A percentile compares a stretch with the other conserved stretches of the same genome.
Evolutionary conservation across 2,888 invertebrate species (phyloP).

Genomic region (Meteorus cinctellus): DNA sequence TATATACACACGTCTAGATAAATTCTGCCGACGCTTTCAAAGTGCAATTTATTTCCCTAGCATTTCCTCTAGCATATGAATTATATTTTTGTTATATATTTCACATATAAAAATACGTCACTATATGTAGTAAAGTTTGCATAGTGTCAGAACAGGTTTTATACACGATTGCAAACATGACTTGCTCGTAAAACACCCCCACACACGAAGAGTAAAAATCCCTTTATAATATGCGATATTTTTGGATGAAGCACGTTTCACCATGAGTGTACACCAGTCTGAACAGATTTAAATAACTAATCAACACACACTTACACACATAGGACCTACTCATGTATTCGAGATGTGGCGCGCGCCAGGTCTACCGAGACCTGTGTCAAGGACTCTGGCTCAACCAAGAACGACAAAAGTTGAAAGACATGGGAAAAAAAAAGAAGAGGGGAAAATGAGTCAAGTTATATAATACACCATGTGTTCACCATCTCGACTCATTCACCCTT

Average conservation of each 20-base stretch:
- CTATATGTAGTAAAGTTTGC: conserved; percentile 6
- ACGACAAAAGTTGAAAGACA: conserved; percentile 4
- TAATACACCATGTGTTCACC: conserved; percentile 19
- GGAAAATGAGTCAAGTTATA: conserved; percentile 32
- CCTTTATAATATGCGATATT: background rate
- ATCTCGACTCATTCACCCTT: conserved; percentile 5
- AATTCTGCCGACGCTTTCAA: background rate
- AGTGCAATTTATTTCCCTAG: background rate
- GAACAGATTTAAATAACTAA: conserved; percentile 54
- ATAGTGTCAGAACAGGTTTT: background rate
- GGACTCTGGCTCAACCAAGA: conserved; percentile 35
- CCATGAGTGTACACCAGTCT: background rate
- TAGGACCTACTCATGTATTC: conserved; percentile 44
- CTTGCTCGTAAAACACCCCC: background rate
- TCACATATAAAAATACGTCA: background rate
- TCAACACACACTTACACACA: conserved; percentile 38
- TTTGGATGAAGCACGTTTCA: conserved; percentile 23
- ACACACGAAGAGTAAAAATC: background rate
- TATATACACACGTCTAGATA: background rate
- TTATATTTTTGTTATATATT: background rate
- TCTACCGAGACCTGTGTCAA: conserved; percentile 30
- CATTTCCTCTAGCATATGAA: background rate
- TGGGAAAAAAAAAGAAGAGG: background rate
- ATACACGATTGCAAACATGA: background rate
- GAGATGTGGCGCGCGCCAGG: conserved; percentile 41